Evolutionary conservation across 2,888 invertebrate species (phyloP).

Genomic region (Xylophagus ater): DNA sequence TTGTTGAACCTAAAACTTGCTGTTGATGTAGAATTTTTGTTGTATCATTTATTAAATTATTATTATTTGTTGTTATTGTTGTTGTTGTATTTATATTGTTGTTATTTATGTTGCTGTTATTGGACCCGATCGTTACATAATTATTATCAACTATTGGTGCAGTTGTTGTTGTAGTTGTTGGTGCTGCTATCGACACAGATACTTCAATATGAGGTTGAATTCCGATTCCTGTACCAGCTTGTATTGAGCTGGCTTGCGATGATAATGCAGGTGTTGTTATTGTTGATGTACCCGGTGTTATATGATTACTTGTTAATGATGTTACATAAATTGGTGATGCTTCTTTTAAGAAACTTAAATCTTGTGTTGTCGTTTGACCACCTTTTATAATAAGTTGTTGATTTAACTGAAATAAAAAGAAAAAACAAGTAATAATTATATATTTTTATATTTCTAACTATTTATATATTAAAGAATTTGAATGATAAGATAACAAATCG

Average conservation of each 20-base stretch:
- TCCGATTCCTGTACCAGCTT: constrained; percentile 5
- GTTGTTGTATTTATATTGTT: constrained; percentile 22
- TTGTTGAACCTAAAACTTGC: constrained; percentile 26
- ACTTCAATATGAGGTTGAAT: background rate
- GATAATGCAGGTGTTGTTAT: constrained; percentile 32
- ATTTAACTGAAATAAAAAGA: constrained; percentile 23
- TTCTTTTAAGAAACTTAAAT: constrained; percentile 71
- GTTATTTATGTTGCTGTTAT: constrained; percentile 8
- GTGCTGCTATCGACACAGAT: constrained; percentile 13
- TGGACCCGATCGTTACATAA: constrained; percentile 1
- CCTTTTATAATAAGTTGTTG: constrained; percentile 37
- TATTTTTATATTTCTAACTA: no score
- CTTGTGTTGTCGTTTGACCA: constrained; percentile 40
- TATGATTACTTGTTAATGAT: constrained; percentile 48
- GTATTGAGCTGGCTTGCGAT: constrained; percentile 4
- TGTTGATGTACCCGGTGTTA: constrained; percentile 43
- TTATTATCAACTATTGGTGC: constrained; percentile 4
- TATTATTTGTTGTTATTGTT: constrained; percentile 20
- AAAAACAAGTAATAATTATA: constrained; percentile 4
- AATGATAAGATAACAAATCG: no score
- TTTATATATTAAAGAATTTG: no score
- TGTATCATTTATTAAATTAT: background rate
- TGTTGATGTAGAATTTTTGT: constrained; percentile 24
- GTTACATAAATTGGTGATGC: constrained; percentile 76
- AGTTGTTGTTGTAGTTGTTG: constrained; percentile 11